Conservation (phyloP, 2,113 vertebrate genomes). For the Narcine bancroftii region DNA sequence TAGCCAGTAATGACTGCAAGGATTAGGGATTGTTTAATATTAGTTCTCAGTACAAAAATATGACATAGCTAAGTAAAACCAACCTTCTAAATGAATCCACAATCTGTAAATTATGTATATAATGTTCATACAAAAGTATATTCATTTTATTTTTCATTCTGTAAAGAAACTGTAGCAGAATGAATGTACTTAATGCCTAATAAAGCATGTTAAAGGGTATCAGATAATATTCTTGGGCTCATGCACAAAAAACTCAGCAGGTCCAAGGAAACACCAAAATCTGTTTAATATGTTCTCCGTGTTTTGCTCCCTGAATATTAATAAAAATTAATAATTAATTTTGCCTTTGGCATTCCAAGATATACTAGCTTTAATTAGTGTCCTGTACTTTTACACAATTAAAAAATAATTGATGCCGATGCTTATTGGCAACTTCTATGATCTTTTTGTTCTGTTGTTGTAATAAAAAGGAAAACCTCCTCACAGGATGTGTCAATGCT, state of each 20-base stretch:
- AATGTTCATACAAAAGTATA: not conserved
- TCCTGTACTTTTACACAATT: conserved; percentile 99
- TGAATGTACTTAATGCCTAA: conserved; percentile 4
- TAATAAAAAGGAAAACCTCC: conserved; percentile 76
- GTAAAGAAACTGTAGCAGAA: not conserved
- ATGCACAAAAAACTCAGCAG: conserved; percentile 70
- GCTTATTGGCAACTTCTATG: conserved; percentile 80
- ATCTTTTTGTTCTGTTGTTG: conserved; percentile 81
- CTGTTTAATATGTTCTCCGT: conserved; percentile 97
- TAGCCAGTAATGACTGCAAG: not conserved
- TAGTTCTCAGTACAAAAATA: not conserved
- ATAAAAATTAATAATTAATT: conserved; percentile 99
- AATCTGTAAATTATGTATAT: not conserved
- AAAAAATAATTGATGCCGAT: conserved; percentile 99
- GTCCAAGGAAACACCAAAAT: conserved; percentile 89
- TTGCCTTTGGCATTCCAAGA: conserved; percentile 98
- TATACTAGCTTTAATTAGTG: conserved; percentile 99
- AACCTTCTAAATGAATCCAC: not conserved
- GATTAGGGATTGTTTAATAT: not conserved
- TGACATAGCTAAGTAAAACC: not conserved
- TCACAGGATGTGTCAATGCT: conserved; percentile 60
- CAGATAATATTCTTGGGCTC: conserved; percentile 46
- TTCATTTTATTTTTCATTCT: not conserved
- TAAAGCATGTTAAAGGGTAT: conserved; percentile 19
- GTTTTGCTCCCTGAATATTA: conserved; percentile 99